Evolutionary conservation across 2,888 invertebrate species (phyloP).

Genomic region (Zhengitettix transpicula): DNA sequence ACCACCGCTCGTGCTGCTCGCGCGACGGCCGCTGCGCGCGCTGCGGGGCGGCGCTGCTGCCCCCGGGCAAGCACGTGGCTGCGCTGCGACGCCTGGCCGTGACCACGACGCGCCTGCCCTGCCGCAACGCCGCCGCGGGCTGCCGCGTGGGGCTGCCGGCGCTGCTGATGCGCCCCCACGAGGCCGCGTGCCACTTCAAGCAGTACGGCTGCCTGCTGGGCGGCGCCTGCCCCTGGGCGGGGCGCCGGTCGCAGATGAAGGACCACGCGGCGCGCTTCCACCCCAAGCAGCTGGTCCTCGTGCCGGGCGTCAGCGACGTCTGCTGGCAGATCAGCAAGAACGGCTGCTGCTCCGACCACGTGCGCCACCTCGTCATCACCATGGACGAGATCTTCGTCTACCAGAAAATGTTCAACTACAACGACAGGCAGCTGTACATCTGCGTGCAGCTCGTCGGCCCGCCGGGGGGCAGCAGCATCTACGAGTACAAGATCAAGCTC

Average conservation of each 20-base stretch:
- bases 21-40: conserved; percentile 37
- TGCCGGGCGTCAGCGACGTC: not conserved
- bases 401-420: conserved; percentile 5
- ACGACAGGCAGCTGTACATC: not conserved
- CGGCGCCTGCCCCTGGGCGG: not conserved
- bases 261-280: not conserved
- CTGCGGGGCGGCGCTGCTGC: conserved; percentile 31
- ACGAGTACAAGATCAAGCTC: not conserved
- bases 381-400: conserved; percentile 4
- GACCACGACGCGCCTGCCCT: not conserved
- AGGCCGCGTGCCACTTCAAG: not conserved
- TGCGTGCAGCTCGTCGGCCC: not conserved
- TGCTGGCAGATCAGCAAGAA: not conserved
- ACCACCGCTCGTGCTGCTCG: conserved; percentile 39
- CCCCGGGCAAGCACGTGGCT: conserved; percentile 22
- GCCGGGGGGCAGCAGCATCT: not conserved
- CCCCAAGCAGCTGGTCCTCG: not conserved
- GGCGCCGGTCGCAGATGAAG: not conserved
- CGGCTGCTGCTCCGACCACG: conserved; percentile 1
- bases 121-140: not conserved
- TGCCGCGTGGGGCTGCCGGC: not conserved
- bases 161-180: not conserved
- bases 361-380: conserved; percentile 2
- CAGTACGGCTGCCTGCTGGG: not conserved
- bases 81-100: conserved; percentile 30